Percentiles rank a stretch among this genome's conserved stretches.
Conservation (phyloP, 2,888 invertebrate genomes). For the Pollenia griseotomentosa region DNA sequence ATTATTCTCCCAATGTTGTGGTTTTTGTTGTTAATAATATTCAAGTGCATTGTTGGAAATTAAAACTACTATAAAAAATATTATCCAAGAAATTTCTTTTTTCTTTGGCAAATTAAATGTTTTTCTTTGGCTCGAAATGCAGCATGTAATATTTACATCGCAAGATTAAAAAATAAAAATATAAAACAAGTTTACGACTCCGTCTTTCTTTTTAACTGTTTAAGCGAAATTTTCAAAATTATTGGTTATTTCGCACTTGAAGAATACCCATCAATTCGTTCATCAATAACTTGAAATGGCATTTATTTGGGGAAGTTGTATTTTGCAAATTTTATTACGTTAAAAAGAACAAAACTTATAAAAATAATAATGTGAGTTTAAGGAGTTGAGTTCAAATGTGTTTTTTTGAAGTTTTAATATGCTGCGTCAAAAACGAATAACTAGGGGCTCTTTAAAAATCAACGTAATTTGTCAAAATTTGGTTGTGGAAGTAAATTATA, state of each 20-base stretch:
- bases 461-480: no score
- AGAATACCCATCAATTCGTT: constrained; percentile 38
- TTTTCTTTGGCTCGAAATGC: constrained; percentile 16
- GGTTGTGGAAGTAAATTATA: no score
- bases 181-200: constrained; percentile 28
- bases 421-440: no score
- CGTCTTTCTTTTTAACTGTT: constrained; percentile 42
- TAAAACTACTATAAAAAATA: constrained; percentile 31
- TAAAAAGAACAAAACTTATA: neutral
- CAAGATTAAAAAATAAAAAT: neutral
- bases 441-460: no score
- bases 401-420: neutral
- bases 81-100: constrained; percentile 40
- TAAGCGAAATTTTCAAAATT: constrained; percentile 48
- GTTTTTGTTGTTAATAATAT: constrained; percentile 48
- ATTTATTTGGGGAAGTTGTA: neutral
- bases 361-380: neutral
- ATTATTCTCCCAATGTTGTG: constrained; percentile 31
- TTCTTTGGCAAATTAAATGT: constrained; percentile 60
- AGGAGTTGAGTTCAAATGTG: constrained; percentile 5
- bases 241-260: constrained; percentile 65
- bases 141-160: neutral
- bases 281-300: constrained; percentile 17
- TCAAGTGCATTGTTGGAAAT: constrained; percentile 45
- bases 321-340: constrained; percentile 17